phyloP scores from a whole-genome alignment of 2,797 vertebrate species.

The Gymnothorax reevesii region DNA sequence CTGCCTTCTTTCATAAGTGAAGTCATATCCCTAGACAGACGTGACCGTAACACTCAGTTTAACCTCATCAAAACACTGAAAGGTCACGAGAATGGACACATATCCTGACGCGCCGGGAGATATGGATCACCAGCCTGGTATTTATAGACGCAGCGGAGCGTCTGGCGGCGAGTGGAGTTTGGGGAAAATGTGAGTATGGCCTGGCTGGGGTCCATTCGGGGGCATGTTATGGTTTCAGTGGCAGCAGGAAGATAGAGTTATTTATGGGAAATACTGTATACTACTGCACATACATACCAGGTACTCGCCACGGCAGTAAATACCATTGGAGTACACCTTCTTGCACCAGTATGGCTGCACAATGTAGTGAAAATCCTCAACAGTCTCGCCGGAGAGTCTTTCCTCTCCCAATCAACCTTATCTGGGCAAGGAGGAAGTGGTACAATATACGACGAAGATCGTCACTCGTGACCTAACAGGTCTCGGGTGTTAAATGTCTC shows the following conservation, averaged over 20 bases:
- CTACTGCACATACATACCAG: not conserved
- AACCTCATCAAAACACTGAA: not conserved
- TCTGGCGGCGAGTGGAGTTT: not conserved
- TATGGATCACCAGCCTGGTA: slow-evolving; percentile 6
- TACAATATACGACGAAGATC: slow-evolving; percentile 15
- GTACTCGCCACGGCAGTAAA: not conserved
- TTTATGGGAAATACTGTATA: not conserved
- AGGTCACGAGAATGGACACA: not conserved
- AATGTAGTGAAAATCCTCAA: not conserved
- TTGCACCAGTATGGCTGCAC: not conserved
- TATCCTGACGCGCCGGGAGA: slow-evolving; percentile 1
- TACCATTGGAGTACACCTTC: not conserved
- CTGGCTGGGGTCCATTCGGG: not conserved
- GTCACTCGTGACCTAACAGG: not conserved
- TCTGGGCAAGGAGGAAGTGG: slow-evolving; percentile 2
- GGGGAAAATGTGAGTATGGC: not conserved
- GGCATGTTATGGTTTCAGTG: not conserved
- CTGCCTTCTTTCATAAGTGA: too few species aligned
- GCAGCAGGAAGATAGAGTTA: not conserved
- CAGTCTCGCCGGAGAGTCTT: not conserved
- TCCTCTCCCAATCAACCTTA: not conserved
- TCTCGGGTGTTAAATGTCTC: not conserved
- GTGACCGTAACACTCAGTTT: too few species aligned
- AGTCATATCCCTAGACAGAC: too few species aligned
- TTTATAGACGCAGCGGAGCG: slow-evolving; percentile 12